Evolutionary conservation across 2,797 vertebrate genomes (phyloP), one percentile per base, ranked within the genome.

Genomic region (Lutjanus argentimaculatus): DNA sequence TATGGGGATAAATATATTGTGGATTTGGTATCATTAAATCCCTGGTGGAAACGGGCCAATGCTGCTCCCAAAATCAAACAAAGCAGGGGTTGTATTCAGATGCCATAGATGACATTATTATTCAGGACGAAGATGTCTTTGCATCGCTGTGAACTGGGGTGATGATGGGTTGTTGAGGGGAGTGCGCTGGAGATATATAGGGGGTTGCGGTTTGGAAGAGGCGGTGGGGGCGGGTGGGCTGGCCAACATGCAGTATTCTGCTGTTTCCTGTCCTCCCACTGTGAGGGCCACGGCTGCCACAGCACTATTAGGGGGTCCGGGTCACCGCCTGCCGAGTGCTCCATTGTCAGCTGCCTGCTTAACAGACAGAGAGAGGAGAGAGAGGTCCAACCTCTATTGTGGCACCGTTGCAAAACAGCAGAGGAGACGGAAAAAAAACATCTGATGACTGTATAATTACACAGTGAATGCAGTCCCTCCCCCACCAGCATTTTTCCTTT

Each of bases 371-470:
- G 83, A 87, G 81, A 85, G 85, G 78, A 76, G 85, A 84, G 86
- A 88, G 88, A 80, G 86, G 88, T 90, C 91, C 87, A 84, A 88
- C 88, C 91, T 91, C 92, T 93, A 93, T 94, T 94, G 93, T 95
- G 90, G 88, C 70, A 83, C 84, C 63, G 42, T 85, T 90, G 90
- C 93, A 93, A 94, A 93, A 92, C 89, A 89, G 88, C 85, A 84
- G 55, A 84, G 40, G 72, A 77, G 79, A 88, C 8, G 12, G 11
- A 77, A 81, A 77, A 77, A 82, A 80, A 80, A 63, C 87, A 93
- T 92, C 89, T 91, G 95, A 93, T 92, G 93, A 93, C 92, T 94
- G 88, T 95, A 94, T 96, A 95, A 96, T 96, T 95, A 95, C 92
- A 89, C 79, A 85, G 88, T 93, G 92, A 93, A 94, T 92, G 83